Conservation (phyloP, 2,113 vertebrate species). For the Cyphomyrus plagiostoma region DNA sequence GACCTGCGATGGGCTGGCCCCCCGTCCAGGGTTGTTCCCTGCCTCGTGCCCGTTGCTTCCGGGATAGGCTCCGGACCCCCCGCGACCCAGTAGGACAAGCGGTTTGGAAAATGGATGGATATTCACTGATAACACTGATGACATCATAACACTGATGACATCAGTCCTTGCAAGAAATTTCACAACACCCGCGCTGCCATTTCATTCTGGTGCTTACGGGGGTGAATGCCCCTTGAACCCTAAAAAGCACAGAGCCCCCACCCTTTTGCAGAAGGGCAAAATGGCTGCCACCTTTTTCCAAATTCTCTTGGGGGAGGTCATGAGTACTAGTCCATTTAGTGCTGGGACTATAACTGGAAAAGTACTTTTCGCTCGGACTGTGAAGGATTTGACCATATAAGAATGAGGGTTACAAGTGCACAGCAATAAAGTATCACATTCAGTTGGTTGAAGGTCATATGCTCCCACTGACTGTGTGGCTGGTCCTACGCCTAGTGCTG, state of each 20-base stretch:
- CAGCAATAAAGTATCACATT: neutral
- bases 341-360: neutral
- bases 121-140: neutral
- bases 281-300: neutral
- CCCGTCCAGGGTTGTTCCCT: too few relatives aligned
- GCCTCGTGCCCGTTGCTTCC: too few relatives aligned
- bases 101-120: too few relatives aligned
- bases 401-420: neutral
- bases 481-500: too few relatives aligned
- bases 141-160: neutral
- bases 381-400: neutral
- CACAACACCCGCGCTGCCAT: neutral
- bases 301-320: neutral
- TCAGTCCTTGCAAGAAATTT: neutral
- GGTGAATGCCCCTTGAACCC: neutral
- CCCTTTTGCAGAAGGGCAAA: neutral
- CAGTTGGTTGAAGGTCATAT: neutral
- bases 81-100: too few relatives aligned
- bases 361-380: neutral
- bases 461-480: neutral
- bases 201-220: neutral
- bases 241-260: neutral
- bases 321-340: neutral
- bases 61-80: too few relatives aligned
- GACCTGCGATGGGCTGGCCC: too few relatives aligned